Evolutionary conservation across 2,888 invertebrate species (phyloP).

Genomic region (Schizaphis graminum): DNA sequence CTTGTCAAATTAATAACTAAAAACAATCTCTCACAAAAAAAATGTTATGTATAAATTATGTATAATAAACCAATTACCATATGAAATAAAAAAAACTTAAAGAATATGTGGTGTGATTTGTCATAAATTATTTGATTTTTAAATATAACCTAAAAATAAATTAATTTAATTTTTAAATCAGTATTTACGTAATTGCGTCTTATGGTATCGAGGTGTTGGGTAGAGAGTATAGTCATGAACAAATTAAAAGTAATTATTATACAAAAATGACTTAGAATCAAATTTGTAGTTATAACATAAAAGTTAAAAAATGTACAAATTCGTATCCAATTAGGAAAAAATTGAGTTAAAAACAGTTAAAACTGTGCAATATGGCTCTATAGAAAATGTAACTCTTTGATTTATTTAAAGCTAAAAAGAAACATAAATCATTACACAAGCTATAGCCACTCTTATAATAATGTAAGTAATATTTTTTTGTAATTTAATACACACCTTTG

Average conservation of each 20-base stretch:
- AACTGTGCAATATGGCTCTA: neutral
- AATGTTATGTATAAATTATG: no score
- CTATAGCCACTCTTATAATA: neutral
- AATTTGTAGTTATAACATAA: neutral
- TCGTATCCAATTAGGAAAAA: neutral
- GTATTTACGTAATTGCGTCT: neutral
- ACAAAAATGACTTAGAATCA: neutral
- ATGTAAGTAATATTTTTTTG: constrained; percentile 2
- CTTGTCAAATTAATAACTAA: neutral
- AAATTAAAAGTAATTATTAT: neutral
- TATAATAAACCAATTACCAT: no score
- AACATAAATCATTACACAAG: neutral
- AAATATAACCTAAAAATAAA: neutral
- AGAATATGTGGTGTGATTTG: no score
- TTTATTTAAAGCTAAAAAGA: neutral
- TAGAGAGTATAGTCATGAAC: neutral
- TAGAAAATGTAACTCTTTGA: no score
- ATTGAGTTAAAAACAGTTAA: neutral
- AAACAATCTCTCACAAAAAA: neutral
- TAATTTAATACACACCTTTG: neutral
- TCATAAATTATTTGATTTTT: neutral
- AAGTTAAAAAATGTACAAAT: neutral
- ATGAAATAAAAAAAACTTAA: no score
- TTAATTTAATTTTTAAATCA: neutral
- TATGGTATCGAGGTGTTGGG: neutral